Base-by-base conservation (phyloP, 92 coral and sea anemone genomes). In the Actinostola sp. region DNA sequence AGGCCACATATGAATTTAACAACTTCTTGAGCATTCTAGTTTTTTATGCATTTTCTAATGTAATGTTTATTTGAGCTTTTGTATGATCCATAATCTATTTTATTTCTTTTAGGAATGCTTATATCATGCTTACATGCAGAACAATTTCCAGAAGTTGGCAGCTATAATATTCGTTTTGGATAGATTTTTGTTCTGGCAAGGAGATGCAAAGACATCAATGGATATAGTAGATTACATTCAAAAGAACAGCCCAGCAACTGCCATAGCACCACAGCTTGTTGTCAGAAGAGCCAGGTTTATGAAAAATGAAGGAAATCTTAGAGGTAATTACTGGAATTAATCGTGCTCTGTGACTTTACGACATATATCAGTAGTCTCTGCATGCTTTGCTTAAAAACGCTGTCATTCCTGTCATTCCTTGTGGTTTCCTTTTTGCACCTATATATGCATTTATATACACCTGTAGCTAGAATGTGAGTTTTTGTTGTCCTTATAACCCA, bases 151-250 rank as follows among this genome's bases (percentile, higher is more conserved):
- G 21, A 82, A 70, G 42, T 43, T 93, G 76, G 97, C 94, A 13
- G 98, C 97, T n/a, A 67, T 93, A 34, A 83, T 88, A 63, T 83
- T 93, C 60, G 89, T 93, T 28, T 59, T 88, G 78, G 98, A 93
- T 83, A 88, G 98, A 63, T 93, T 91, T 58, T 73, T 83, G 30
- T 93, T 89, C 87, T 93, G 98, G 98, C 92, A 93, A 63, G 98
- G 96, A 32, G 87, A 86, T 8, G 76, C 89, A 0, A 72, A 89
- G 24, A 71, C 52, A 3, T 67, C 96, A 23, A 82, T 93, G 51
- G 79, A 71, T 48, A 68, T 93, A 35, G 87, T 93, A 52, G 98
- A 90, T 36, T 74, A 81, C 48, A 58, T 93, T 13, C 87, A 76
- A 64, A 38, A 70, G 30, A 70, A 72, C 51, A 88, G 89, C 49